Base-by-base conservation (phyloP, 2,888 invertebrate genomes). In the Nesidiocoris tenuis region DNA sequence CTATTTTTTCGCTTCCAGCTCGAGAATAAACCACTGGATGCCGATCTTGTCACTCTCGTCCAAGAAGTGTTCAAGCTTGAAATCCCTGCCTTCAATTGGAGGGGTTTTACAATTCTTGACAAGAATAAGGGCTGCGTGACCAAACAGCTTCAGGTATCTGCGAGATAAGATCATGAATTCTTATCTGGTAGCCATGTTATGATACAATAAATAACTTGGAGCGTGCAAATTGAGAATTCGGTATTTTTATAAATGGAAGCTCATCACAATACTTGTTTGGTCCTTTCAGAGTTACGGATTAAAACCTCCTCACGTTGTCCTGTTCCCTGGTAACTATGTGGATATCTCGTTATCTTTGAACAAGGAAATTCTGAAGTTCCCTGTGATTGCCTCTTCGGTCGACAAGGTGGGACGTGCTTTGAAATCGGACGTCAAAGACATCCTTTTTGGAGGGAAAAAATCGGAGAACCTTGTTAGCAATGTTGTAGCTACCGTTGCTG, bases 241-340 rank as follows among this genome's bases (percentile, higher is more conserved):
- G n/a, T n/a, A n/a, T n/a, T n/a, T n/a, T n/a, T n/a, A n/a, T n/a
- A n/a, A n/a, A n/a, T n/a, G n/a, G n/a, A n/a, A n/a, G n/a, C n/a
- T n/a, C n/a, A n/a, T n/a, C n/a, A n/a, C n/a, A n/a, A n/a, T n/a
- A n/a, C n/a, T n/a, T n/a, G n/a, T n/a, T n/a, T n/a, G n/a, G n/a
- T n/a, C n/a, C n/a, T n/a, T n/a, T n/a, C 18, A 70, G 70, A 57
- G 54, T 59, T 0, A 12, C 9, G 72, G 72, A 7, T 12, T 72
- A 61, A 72, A 72, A 21, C 61, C 23, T 16, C 63, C 72, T 3
- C 72, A 72, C 54, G 54, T 72, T n/a, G 39, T 72, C 84, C 90
- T 95, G 59, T 96, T 94, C 85, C 93, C 95, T 71, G 95, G 95
- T 39, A 93, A 96, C 93, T 94, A 94, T 0, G 91, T 92, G 0